Percentiles rank a stretch among this genome's conserved stretches.
Conservation (phyloP, 2,113 vertebrate species). For the Mobula birostris region DNA sequence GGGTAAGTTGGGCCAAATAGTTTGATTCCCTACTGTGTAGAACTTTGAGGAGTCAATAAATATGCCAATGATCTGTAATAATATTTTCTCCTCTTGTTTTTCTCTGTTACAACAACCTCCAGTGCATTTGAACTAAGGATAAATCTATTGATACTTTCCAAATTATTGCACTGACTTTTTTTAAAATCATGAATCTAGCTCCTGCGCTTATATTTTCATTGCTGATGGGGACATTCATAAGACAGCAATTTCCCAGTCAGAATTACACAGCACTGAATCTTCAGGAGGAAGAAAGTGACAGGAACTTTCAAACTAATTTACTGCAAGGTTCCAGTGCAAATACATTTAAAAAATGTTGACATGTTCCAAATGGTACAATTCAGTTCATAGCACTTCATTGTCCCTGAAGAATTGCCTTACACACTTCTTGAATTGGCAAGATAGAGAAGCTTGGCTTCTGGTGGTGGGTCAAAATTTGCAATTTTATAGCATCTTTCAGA, state of each 20-base stretch:
- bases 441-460: too few species aligned
- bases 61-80: too few species aligned
- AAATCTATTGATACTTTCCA: background rate
- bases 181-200: background rate
- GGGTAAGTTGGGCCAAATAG: too few species aligned
- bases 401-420: background rate
- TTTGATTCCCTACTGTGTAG: too few species aligned
- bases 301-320: slow-evolving; percentile 25
- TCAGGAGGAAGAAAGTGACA: background rate
- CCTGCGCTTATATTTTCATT: background rate
- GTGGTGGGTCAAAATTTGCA: background rate
- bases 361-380: background rate
- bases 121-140: background rate
- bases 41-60: too few species aligned
- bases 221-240: slow-evolving; percentile 13
- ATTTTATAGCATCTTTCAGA: background rate
- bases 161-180: background rate
- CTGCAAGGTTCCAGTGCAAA: background rate
- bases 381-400: background rate
- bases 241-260: background rate
- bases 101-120: background rate
- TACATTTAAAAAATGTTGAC: background rate
- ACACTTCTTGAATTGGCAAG: too few species aligned
- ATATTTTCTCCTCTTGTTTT: background rate
- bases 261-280: background rate